Conservation (phyloP, 2,888 invertebrate species). For the Quadroppia sp. region DNA sequence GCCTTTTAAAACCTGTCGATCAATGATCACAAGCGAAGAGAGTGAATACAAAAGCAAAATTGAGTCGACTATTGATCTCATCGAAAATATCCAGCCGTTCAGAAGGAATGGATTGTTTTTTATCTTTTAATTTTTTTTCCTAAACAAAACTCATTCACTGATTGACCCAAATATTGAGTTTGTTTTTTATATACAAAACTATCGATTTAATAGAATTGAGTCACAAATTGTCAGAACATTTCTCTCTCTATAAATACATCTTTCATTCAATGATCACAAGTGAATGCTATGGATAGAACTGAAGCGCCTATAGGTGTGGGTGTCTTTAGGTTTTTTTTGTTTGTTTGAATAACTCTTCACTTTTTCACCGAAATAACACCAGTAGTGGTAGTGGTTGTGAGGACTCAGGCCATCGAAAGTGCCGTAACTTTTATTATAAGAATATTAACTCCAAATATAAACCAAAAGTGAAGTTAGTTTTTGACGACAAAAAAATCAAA, state of each 20-base stretch:
- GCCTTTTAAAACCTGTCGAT: background rate
- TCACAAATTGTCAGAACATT: background rate
- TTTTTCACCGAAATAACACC: no score
- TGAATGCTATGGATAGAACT: no score
- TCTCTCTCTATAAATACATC: no score
- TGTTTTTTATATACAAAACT: constrained; percentile 14
- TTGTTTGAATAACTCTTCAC: background rate
- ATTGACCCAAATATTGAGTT: constrained; percentile 13
- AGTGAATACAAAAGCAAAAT: background rate
- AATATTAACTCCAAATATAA: no score
- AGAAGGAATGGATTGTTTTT: background rate
- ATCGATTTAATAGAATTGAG: background rate
- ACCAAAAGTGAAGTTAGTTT: no score
- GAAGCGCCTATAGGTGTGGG: no score
- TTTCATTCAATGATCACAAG: no score
- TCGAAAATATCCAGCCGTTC: constrained; percentile 8
- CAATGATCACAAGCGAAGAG: constrained; percentile 19
- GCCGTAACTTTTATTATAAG: no score
- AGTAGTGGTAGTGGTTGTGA: no score
- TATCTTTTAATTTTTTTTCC: background rate
- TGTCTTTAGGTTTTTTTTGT: background rate
- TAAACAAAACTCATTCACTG: background rate
- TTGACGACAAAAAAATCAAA: no score
- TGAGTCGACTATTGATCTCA: constrained; percentile 25
- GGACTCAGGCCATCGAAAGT: no score